A percentile compares a stretch with the other conserved stretches of the same genome.
Evolutionary conservation across 2,113 vertebrate species (phyloP).

Genomic region (Pristiophorus japonicus): DNA sequence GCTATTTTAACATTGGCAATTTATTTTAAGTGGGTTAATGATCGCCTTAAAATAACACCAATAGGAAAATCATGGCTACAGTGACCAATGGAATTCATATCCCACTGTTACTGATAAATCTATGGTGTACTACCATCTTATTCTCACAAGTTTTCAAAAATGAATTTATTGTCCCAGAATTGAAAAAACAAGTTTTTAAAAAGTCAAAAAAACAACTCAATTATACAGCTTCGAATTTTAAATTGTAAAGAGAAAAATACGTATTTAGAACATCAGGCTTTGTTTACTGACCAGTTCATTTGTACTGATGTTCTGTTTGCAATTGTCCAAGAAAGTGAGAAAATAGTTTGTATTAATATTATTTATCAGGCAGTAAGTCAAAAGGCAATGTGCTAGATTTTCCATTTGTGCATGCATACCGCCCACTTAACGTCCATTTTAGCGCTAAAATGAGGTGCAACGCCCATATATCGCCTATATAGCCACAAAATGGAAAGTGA

Average conservation of each 20-base stretch:
- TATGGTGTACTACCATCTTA: background rate
- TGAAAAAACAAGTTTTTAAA: background rate
- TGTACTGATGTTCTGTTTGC: no score
- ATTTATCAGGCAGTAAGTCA: background rate
- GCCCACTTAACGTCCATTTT: no score
- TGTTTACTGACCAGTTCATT: background rate
- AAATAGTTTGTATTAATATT: background rate
- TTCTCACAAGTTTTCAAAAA: background rate
- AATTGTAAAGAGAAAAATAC: no score
- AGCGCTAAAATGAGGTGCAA: no score
- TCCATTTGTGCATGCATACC: no score
- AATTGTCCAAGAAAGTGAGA: background rate
- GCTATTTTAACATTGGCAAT: background rate
- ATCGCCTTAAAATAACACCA: background rate
- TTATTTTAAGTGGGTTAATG: background rate
- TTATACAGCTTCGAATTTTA: background rate
- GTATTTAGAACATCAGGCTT: background rate
- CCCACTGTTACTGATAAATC: background rate
- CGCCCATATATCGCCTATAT: no score
- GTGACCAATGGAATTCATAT: background rate
- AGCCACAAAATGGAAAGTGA: no score
- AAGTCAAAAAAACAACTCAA: background rate
- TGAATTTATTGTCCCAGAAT: background rate
- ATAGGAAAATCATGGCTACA: background rate
- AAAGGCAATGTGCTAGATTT: no score